Conservation (phyloP, 2,888 invertebrate genomes). For the Allolobophora icterica region DNA sequence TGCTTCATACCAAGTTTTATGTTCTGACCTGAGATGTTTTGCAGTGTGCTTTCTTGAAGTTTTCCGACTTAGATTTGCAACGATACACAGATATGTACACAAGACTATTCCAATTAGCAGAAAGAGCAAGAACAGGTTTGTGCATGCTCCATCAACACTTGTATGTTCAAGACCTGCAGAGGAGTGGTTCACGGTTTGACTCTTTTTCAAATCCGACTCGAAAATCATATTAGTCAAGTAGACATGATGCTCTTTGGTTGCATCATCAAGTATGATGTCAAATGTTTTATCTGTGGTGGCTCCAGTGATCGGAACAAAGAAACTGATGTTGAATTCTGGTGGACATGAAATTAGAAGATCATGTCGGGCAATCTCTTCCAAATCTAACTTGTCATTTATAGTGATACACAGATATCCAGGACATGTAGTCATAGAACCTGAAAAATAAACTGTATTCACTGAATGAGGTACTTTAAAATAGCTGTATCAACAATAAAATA, state of each 20-base stretch:
- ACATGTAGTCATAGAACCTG: constrained; percentile 52
- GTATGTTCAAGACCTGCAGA: neutral
- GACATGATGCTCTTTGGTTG: constrained; percentile 38
- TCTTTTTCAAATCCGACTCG: neutral
- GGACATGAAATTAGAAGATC: constrained; percentile 59
- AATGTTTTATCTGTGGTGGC: constrained; percentile 43
- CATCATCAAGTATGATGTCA: constrained; percentile 35
- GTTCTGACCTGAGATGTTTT: neutral
- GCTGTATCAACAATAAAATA: too few relatives aligned
- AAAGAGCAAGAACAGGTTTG: neutral
- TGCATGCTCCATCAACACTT: neutral
- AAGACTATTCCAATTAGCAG: neutral
- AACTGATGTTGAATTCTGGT: constrained; percentile 54
- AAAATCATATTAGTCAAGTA: constrained; percentile 38
- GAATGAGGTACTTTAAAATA: too few relatives aligned
- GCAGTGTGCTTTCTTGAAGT: neutral
- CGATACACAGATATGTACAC: neutral
- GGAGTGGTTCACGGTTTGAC: neutral
- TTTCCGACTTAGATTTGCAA: neutral
- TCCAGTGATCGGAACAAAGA: constrained; percentile 50
- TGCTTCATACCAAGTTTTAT: neutral
- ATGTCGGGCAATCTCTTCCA: constrained; percentile 49
- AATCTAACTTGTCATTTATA: constrained; percentile 43
- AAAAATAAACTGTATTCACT: neutral
- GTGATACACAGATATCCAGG: constrained; percentile 57